Evolutionary conservation across 2,888 invertebrate species (phyloP).

Genomic region (Cartodere bifasciata): DNA sequence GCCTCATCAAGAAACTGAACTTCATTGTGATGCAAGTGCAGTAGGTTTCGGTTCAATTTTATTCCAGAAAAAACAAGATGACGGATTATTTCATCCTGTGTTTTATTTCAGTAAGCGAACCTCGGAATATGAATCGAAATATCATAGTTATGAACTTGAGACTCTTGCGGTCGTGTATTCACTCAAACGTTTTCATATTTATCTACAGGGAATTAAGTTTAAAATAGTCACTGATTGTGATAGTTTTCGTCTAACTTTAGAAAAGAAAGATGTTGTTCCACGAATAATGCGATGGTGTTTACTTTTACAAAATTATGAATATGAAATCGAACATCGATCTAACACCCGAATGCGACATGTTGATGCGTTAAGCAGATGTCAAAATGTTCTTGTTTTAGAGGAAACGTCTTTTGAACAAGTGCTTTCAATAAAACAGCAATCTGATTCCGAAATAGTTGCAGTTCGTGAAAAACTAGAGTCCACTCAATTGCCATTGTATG

Average conservation of each 20-base stretch:
- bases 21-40: constrained; percentile 26
- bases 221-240: constrained; percentile 24
- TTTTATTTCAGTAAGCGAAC: constrained; percentile 25
- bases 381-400: constrained; percentile 16
- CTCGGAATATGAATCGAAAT: constrained; percentile 20
- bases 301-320: constrained; percentile 18
- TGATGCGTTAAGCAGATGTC: constrained; percentile 20
- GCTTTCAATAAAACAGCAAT: constrained; percentile 14
- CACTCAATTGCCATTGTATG: constrained; percentile 12
- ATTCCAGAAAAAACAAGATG: constrained; percentile 22
- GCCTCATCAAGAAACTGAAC: constrained; percentile 20
- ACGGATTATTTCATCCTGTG: constrained; percentile 21
- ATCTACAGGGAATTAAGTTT: constrained; percentile 21
- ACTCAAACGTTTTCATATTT: constrained; percentile 20
- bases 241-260: constrained; percentile 19
- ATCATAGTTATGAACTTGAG: constrained; percentile 27
- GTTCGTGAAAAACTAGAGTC: constrained; percentile 15
- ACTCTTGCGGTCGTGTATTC: constrained; percentile 20
- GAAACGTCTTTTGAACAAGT: constrained; percentile 17
- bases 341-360: constrained; percentile 21
- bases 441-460: constrained; percentile 16
- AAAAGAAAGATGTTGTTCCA: constrained; percentile 22
- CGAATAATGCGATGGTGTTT: constrained; percentile 22
- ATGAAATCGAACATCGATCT: constrained; percentile 14
- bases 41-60: constrained; percentile 23